Base-by-base conservation (phyloP, 2,888 invertebrate species). In the Caenorhabditis zanzibari region DNA sequence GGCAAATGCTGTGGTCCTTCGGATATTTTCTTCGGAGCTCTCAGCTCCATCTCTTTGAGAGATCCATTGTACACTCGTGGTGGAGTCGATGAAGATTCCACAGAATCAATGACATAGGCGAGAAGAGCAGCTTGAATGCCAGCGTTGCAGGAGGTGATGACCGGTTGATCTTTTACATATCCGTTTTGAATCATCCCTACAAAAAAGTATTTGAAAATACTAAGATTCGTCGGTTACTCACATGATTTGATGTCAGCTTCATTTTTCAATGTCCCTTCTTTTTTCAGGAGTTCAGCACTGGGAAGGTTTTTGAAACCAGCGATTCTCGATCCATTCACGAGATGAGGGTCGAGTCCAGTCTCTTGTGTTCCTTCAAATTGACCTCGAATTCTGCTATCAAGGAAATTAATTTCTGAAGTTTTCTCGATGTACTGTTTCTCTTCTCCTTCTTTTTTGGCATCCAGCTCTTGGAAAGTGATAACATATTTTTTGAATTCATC, bases 281-380 rank as follows among this genome's bases (percentile, higher is more conserved):
- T 73, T 22, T 44, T 73, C 22, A 88, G 58, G 9, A 90, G 68
- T 44, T 90, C 89, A 9, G 81, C 75, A 14, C 86, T 81, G 10
- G 90, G 90, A 0, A 76, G 19, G 64, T 89, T 90, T 68, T 86
- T 87, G 74, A 88, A 89, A 47, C 90, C 90, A 19, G 87, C 81
- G 56, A 89, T 85, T 64, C 81, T 68, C 3, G 86, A 84, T 12
- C 89, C 91, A 26, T 86, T 80, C 5, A 90, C 89, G 82, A 86
- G 68, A 68, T 85, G 80, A 5, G 84, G 82, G 44, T 88, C 88
- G 3, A 87, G 82, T n/a, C 88, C 88, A 12, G 88, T 87, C 32
- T 87, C 90, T 56, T 89, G 86, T n/a, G 81, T 86, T n/a, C 90
- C 91, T 9, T 88, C 81, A 68, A 90, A 91, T 76, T 91, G 90